Base-by-base conservation (phyloP, 1,140 invertebrate genomes). In the Drosophila orena region DNA sequence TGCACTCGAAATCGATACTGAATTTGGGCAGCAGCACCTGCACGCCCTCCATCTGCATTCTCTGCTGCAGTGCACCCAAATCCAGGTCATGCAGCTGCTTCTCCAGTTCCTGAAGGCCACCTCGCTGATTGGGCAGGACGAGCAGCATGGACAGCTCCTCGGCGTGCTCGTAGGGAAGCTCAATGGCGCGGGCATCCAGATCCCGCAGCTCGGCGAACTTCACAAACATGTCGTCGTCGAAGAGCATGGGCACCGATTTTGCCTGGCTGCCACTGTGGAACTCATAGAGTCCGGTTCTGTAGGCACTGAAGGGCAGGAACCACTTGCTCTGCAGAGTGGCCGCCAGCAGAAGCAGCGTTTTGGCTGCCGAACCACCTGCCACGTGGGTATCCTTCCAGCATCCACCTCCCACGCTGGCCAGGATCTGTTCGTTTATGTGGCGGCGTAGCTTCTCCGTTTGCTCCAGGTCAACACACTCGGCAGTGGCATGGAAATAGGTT, bases 21-120 rank as follows among this genome's bases (percentile, higher is more conserved):
- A 97, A 97, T 88, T 94, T 96, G 1, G 96, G 96, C 58, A 97
- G 72, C 47, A 91, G 69, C 4, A 96, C 91, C 50, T 92, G 83
- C 2, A 95, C 92, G 54, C 94, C 92, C 34, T 81, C 83, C 57
- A 81, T 77, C 11, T 83, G 74, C 42, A 91, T 76, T 6, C 47
- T 75, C 50, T 84, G 69, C 47, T 89, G 59, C 77, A 92, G 73
- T 38, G 81, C 80, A 11, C 68, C 77, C 38, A 95, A 66, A 47
- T 91, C 74, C 40, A 92, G 61, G 56, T 74, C 91, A 6, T 93
- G 77, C 74, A 95, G 93, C 68, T 94, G 93, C 12, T 90, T 69
- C 78, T 95, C 94, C 52, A 95, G 61, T n/a, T 81, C 58, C 10
- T 68, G 12, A 38, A 95, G 81, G 0, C 94, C 75, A 54, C 93